A percentile compares a stretch with the other conserved stretches of the same genome.
phyloP scores from a whole-genome alignment of 1,140 invertebrate genomes.

The Lutraria rhynchaena region DNA sequence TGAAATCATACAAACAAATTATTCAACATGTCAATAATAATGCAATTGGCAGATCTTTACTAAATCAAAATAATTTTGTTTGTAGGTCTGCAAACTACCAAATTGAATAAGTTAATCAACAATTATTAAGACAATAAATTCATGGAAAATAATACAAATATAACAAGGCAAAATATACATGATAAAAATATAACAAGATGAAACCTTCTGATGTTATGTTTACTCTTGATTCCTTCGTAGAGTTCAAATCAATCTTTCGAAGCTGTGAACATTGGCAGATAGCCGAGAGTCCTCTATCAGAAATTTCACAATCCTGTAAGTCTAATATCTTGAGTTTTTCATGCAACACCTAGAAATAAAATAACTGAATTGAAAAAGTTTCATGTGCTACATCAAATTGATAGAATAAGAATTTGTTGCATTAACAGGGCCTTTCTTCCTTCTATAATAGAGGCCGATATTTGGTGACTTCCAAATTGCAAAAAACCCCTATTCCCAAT shows the following conservation, averaged over 20 bases:
- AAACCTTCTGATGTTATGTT: slow-evolving; percentile 69
- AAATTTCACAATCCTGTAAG: slow-evolving; percentile 65
- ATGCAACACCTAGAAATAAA: slow-evolving; percentile 64
- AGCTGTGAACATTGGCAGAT: slow-evolving; percentile 64
- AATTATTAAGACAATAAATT: too few relatives aligned
- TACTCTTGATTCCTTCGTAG: slow-evolving; percentile 65
- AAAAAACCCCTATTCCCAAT: background rate
- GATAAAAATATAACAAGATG: too few relatives aligned
- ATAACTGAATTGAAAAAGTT: slow-evolving; percentile 4
- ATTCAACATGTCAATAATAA: too few relatives aligned
- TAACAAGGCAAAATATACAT: too few relatives aligned
- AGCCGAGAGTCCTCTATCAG: slow-evolving; percentile 66
- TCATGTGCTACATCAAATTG: background rate
- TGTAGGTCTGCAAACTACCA: too few relatives aligned
- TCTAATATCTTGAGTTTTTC: slow-evolving; percentile 65
- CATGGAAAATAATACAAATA: too few relatives aligned
- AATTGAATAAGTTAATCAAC: too few relatives aligned
- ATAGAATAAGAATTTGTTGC: background rate
- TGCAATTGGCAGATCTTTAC: too few relatives aligned
- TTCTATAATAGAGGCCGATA: too few relatives aligned
- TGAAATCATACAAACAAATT: slow-evolving; percentile 52
- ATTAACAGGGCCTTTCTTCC: background rate
- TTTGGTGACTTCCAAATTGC: too few relatives aligned
- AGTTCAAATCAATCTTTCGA: slow-evolving; percentile 71
- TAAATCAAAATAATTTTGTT: too few relatives aligned